Conservation (phyloP, 2,113 vertebrate species). For the Apeltes quadracus region DNA sequence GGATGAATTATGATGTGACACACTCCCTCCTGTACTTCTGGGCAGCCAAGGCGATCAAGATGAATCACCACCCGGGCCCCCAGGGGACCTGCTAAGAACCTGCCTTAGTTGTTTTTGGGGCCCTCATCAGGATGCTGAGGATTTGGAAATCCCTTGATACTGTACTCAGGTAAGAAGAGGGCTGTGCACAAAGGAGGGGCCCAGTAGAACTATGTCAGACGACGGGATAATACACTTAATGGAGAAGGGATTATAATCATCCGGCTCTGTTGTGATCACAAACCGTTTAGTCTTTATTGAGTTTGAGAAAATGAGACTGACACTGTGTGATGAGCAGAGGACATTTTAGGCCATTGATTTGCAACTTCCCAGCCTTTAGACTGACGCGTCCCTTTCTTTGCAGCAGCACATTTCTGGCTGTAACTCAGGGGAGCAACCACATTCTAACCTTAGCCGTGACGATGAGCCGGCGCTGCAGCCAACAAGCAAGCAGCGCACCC, state of each 20-base stretch:
- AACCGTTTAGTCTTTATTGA: slow-evolving; percentile 45
- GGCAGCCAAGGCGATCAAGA: slow-evolving; percentile 65
- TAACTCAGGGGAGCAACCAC: slow-evolving; percentile 49
- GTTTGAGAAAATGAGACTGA: slow-evolving; percentile 36
- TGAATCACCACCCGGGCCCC: slow-evolving; percentile 67
- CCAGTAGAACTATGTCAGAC: slow-evolving; percentile 31
- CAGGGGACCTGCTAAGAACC: slow-evolving; percentile 56
- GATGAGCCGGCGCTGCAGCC: slow-evolving; percentile 39
- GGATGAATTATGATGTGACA: slow-evolving; percentile 75
- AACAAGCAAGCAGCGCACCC: slow-evolving; percentile 17
- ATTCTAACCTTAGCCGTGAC: slow-evolving; percentile 52
- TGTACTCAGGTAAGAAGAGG: slow-evolving; percentile 37
- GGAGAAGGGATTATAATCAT: slow-evolving; percentile 56
- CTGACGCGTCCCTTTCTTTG: slow-evolving; percentile 57
- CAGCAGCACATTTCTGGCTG: slow-evolving; percentile 63
- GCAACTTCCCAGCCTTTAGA: slow-evolving; percentile 46
- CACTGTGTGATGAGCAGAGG: slow-evolving; percentile 45
- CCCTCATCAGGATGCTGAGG: slow-evolving; percentile 50
- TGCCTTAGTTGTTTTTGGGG: slow-evolving; percentile 65
- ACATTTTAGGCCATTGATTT: slow-evolving; percentile 55
- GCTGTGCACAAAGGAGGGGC: slow-evolving; percentile 33
- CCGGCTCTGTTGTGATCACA: slow-evolving; percentile 48
- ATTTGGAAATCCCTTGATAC: slow-evolving; percentile 55
- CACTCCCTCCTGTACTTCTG: slow-evolving; percentile 68
- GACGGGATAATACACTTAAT: slow-evolving; percentile 49